phyloP scores from a whole-genome alignment of 64 coral and sea anemone species.

The Porites australiensis region DNA sequence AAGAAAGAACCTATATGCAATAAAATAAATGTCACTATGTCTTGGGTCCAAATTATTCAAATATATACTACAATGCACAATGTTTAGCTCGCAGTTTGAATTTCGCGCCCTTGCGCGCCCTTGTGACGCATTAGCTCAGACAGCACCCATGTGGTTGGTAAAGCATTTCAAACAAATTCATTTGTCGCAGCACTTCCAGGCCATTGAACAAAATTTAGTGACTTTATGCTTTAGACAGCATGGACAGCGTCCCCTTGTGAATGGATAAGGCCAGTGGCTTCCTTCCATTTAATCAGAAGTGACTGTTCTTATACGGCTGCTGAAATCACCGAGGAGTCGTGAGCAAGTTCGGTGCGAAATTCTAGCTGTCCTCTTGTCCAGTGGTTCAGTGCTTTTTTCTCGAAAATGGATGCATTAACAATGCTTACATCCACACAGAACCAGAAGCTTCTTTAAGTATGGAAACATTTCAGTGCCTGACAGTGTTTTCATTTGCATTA shows the following conservation, averaged over 20 bases:
- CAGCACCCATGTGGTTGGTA: not conserved
- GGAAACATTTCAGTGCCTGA: constrained; percentile 68
- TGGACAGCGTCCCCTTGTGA: constrained; percentile 17
- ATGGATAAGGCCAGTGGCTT: constrained; percentile 24
- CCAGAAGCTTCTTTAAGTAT: constrained; percentile 32
- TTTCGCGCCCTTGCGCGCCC: not conserved
- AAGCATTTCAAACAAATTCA: constrained; percentile 18
- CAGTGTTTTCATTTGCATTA: constrained; percentile 52
- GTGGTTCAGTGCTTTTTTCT: constrained; percentile 25
- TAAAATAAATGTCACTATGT: not conserved
- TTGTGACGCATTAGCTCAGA: not conserved
- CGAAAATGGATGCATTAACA: constrained; percentile 51
- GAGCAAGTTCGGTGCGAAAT: constrained; percentile 32
- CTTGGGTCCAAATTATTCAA: not conserved
- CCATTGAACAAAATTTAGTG: constrained; percentile 10
- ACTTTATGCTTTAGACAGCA: not conserved
- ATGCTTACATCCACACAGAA: constrained; percentile 4
- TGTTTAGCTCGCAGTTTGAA: not conserved
- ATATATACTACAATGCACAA: not conserved
- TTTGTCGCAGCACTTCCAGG: not conserved
- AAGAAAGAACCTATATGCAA: not conserved
- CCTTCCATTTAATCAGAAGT: not conserved
- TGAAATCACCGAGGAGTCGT: constrained; percentile 34
- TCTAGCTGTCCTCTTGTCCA: constrained; percentile 1
- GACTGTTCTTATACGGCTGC: not conserved